Evolutionary conservation across 1,140 invertebrate genomes (phyloP).

Genomic region (Nixonia krombeini): DNA sequence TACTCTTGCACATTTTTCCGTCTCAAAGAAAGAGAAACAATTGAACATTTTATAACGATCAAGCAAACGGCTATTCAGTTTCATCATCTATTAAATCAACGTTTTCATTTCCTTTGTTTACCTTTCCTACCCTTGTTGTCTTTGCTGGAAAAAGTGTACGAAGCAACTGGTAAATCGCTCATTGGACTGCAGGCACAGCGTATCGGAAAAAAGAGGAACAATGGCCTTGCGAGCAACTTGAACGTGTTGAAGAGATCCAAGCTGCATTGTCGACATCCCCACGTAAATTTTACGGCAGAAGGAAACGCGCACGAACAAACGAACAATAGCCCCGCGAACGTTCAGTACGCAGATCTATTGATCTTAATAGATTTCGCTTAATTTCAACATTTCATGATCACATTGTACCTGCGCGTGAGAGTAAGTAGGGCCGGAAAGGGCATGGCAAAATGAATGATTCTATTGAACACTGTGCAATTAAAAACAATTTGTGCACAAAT

Average conservation of each 20-base stretch:
- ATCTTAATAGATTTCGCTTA: slow-evolving; percentile 61
- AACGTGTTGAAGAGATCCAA: slow-evolving; percentile 33
- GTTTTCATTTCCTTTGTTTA: no score
- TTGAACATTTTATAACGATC: no score
- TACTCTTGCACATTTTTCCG: no score
- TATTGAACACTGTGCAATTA: no score
- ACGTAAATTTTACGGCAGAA: slow-evolving; percentile 45
- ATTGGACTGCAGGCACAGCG: background rate
- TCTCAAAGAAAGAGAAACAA: no score
- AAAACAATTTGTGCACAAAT: no score
- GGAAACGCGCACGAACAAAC: slow-evolving; percentile 41
- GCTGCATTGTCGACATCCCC: slow-evolving; percentile 22
- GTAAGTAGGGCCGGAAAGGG: no score
- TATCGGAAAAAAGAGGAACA: slow-evolving; percentile 20
- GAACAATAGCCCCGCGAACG: slow-evolving; percentile 6
- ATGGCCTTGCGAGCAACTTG: slow-evolving; percentile 31
- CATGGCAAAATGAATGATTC: no score
- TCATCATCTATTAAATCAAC: no score
- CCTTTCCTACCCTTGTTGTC: background rate
- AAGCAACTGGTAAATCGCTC: slow-evolving; percentile 18
- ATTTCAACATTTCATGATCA: slow-evolving; percentile 57
- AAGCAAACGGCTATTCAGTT: no score
- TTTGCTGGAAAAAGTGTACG: slow-evolving; percentile 27
- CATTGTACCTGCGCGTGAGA: no score
- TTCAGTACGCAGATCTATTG: slow-evolving; percentile 29